Evolutionary conservation across 2,888 invertebrate genomes (phyloP).

Genomic region (Sepiola atlantica): DNA sequence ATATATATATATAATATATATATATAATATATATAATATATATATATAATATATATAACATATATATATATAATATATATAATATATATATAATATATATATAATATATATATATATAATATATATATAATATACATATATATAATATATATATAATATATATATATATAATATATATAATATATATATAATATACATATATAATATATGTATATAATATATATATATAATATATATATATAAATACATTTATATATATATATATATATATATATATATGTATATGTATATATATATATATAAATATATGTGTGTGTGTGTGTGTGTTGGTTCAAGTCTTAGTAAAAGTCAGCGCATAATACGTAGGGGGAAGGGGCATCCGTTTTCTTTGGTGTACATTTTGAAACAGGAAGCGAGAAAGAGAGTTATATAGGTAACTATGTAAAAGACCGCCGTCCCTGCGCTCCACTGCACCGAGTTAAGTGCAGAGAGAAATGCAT

Average conservation of each 20-base stretch:
- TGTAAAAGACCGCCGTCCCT: background rate
- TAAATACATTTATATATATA: constrained; percentile 15
- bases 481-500: background rate
- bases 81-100: background rate
- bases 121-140: constrained; percentile 38
- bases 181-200: background rate
- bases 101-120: constrained; percentile 42
- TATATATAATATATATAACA: background rate
- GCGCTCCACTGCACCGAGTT: background rate
- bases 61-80: background rate
- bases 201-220: constrained; percentile 43
- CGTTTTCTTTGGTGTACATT: too few relatives aligned
- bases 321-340: too few relatives aligned
- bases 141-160: constrained; percentile 35
- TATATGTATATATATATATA: background rate
- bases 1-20: too few relatives aligned
- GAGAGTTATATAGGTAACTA: background rate
- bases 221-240: background rate
- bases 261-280: constrained; percentile 2
- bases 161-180: constrained; percentile 19
- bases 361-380: background rate
- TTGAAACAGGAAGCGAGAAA: background rate
- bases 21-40: background rate
- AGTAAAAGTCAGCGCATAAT: background rate
- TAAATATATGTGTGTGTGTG: background rate